Evolutionary conservation across 2,888 invertebrate genomes (phyloP), one percentile per base, ranked within the genome.

Genomic region (Nomada fucata): DNA sequence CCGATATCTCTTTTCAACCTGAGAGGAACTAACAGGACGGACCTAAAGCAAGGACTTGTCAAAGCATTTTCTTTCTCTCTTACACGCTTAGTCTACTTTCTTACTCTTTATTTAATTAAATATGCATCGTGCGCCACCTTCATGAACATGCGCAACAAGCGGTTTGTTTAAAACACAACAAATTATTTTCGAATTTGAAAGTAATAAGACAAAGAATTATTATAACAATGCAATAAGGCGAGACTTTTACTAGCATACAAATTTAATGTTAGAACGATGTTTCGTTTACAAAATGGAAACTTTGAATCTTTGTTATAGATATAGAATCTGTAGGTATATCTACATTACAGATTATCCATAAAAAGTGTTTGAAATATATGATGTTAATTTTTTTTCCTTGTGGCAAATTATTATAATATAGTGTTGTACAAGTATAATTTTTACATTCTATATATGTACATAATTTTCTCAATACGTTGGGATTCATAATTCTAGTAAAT

Each of bases 81-180:
- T 42, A 10, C 71, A 55, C 71, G 15, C 13, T 55, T 20, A 3
- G 42, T 18, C 50, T 42, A n/a, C 61, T 63, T 79, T 80, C 80
- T 79, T 72, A n/a, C 59, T 65, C 79, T 52, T 72, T 77, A 77
- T 77, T 77, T 71, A 72, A 80, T 80, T 78, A 67, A 80, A 72
- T 36, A 20, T 67, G 71, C 71, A 63, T 57, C 29, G n/a, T 18
- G 67, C 80, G 79, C 80, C 80, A 80, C 61, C 80, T 80, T 67
- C 44, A 67, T n/a, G 53, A n/a, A 26, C n/a, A 18, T 11, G 29
- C 44, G 13, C 52, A 72, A 67, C 72, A 23, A 72, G 18, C 44
- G 42, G 44, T 64, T 77, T 23, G 13, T 20, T 52, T 61, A 5
- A 26, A 29, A 36, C 29, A 47, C 29, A n/a, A 52, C 2, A 42